phyloP scores from a whole-genome alignment of 2,113 vertebrate genomes.

The Siphamia tubifer region DNA sequence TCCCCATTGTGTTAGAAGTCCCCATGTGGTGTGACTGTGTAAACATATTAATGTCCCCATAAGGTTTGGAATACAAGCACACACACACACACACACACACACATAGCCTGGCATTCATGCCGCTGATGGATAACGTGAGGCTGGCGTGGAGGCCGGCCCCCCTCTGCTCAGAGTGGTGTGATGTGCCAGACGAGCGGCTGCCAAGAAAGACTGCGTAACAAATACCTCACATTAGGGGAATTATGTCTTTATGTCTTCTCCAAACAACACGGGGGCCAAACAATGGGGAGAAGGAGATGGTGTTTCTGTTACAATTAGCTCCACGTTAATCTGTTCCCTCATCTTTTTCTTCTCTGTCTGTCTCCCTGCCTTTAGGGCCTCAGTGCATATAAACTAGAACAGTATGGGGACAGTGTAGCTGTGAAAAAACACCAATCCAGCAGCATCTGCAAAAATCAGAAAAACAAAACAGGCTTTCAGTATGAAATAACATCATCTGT shows the following conservation, averaged over 20 bases:
- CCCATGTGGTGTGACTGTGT: no score
- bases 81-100: not conserved
- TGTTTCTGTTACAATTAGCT: constrained; percentile 58
- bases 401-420: not conserved
- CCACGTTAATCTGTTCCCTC: constrained; percentile 48
- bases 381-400: constrained; percentile 12
- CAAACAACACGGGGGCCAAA: constrained; percentile 31
- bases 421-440: constrained; percentile 1
- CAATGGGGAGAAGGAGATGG: constrained; percentile 44
- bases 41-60: no score
- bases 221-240: constrained; percentile 73
- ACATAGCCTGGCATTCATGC: constrained; percentile 18
- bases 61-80: no score
- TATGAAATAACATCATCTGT: constrained; percentile 22
- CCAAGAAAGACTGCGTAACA: constrained; percentile 66
- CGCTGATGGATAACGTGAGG: constrained; percentile 44
- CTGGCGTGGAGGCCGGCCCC: constrained; percentile 28
- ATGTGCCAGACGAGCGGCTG: constrained; percentile 35
- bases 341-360: constrained; percentile 1
- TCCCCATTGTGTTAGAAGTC: no score
- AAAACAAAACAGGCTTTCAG: constrained; percentile 15
- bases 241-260: constrained; percentile 62
- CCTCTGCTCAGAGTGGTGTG: constrained; percentile 13
- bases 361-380: constrained; percentile 26
- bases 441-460: not conserved